A percentile compares a stretch with the other conserved stretches of the same genome.
These are phyloP conservation scores for Drosophila elegans DNA, from an alignment of 1,140 invertebrate species.

Conservation along the genomic window DNA sequence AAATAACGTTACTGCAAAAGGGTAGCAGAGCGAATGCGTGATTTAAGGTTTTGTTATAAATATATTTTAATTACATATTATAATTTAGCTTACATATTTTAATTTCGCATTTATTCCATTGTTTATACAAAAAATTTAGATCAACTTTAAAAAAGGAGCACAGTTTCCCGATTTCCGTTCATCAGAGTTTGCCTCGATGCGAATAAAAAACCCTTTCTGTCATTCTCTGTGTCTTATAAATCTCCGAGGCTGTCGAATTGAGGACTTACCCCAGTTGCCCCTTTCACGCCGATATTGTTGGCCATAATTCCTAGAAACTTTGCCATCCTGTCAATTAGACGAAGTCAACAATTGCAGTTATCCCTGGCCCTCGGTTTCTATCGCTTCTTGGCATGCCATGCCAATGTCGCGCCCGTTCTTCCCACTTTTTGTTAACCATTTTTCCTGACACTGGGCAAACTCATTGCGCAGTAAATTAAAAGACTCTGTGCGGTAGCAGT, in stretches of 20 bases:
- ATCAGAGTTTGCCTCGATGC: constrained; percentile 24
- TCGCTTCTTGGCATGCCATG: not conserved
- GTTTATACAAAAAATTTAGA: too few relatives aligned
- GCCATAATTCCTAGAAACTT: constrained; percentile 70
- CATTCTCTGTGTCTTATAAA: constrained; percentile 53
- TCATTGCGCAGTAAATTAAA: constrained; percentile 66
- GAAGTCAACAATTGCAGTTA: constrained; percentile 42
- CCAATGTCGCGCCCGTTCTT: not conserved
- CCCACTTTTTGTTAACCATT: not conserved
- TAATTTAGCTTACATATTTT: too few relatives aligned
- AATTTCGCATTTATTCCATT: too few relatives aligned
- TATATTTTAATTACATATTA: too few relatives aligned
- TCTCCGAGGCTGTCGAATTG: constrained; percentile 71
- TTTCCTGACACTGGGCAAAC: constrained; percentile 44
- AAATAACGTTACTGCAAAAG: constrained; percentile 20
- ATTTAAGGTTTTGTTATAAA: too few relatives aligned
- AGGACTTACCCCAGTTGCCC: constrained; percentile 16
- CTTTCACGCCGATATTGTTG: constrained; percentile 33
- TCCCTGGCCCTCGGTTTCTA: constrained; percentile 8
- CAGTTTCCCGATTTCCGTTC: constrained; percentile 12
- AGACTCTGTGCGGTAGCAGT: constrained; percentile 29
- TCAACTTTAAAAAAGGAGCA: too few relatives aligned
- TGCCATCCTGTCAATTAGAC: constrained; percentile 70
- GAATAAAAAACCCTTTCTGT: constrained; percentile 5
- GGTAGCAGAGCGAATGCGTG: not conserved